Evolutionary conservation across 2,113 vertebrate genomes (phyloP).

Genomic region (Pleuronectes platessa): DNA sequence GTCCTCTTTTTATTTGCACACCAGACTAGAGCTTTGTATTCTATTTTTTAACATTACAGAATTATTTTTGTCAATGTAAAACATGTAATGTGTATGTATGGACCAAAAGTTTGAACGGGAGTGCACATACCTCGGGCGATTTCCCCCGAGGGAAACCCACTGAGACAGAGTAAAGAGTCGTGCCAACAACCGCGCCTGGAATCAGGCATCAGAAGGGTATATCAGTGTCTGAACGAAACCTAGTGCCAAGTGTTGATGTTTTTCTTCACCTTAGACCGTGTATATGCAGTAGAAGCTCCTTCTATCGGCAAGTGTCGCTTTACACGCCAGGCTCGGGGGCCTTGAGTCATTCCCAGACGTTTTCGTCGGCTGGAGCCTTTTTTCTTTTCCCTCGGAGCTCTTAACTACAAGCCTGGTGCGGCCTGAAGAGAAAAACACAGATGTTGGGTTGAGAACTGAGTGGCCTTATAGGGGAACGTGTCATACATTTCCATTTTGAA

Average conservation of each 20-base stretch:
- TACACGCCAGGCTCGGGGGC: conserved; percentile 60
- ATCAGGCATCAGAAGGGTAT: conserved; percentile 45
- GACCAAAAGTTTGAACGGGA: conserved; percentile 83
- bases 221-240: conserved; percentile 68
- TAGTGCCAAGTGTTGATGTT: conserved; percentile 80
- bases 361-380: conserved; percentile 40
- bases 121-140: conserved; percentile 59
- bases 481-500: conserved; percentile 74
- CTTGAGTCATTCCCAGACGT: conserved; percentile 61
- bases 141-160: conserved; percentile 75
- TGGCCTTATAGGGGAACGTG: conserved; percentile 83
- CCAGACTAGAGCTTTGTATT: conserved; percentile 84
- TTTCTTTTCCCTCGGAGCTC: conserved; percentile 48
- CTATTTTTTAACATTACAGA: conserved; percentile 86
- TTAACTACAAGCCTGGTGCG: conserved; percentile 57
- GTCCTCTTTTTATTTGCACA: conserved; percentile 86
- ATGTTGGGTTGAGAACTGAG: conserved; percentile 77
- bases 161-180: conserved; percentile 58
- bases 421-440: conserved; percentile 65
- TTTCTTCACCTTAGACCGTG: conserved; percentile 74
- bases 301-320: conserved; percentile 67
- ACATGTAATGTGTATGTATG: conserved; percentile 78
- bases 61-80: conserved; percentile 85
- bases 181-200: conserved; percentile 58
- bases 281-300: conserved; percentile 78